Evolutionary conservation across 2,888 invertebrate species (phyloP), one percentile per base, ranked within the genome.

Genomic region (Sarcophaga caerulescens): DNA sequence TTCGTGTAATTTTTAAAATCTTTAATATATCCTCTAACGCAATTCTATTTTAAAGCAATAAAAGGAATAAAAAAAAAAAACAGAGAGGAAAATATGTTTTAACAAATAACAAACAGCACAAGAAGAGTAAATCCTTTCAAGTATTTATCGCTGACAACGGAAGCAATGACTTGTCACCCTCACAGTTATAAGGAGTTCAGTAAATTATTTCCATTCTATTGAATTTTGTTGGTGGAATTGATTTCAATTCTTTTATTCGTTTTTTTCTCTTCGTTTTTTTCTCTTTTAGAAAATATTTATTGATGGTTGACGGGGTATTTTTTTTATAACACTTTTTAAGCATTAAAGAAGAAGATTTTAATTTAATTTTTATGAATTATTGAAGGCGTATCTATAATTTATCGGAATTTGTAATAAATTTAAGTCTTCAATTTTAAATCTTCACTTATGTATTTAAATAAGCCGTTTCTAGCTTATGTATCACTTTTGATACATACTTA

Each of bases 141-240:
- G 77, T 71, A 84, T 84, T 86, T 84, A 81, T 84, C 77, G 78
- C 77, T 66, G 66, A 25, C 59, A 69, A 77, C 71, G 71, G 71
- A 81, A 84, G 74, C 60, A 86, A 70, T 45, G 45, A 65, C 78
- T 84, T 86, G 84, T 86, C 84, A 78, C 78, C 84, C 84, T 75
- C 81, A 78, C 70, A 74, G 84, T 84, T 84, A 75, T 78, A 70
- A 66, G 45, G 81, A 86, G 83, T 86, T 86, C 86, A 86, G 23
- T 84, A 74, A 83, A 86, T 86, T 86, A 84, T 81, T 81, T 84
- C 35, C 84, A 75, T 68, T 84, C 77, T 85, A 83, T 85, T 84
- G 84, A 86, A 78, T 81, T 63, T 83, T 84, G 59, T 80, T 83
- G 69, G 23, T 74, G 80, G 80, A 81, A 77, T 85, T 85, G 83